Evolutionary conservation across 2,888 invertebrate species (phyloP).

Genomic region (Sphecodes monilicornis): DNA sequence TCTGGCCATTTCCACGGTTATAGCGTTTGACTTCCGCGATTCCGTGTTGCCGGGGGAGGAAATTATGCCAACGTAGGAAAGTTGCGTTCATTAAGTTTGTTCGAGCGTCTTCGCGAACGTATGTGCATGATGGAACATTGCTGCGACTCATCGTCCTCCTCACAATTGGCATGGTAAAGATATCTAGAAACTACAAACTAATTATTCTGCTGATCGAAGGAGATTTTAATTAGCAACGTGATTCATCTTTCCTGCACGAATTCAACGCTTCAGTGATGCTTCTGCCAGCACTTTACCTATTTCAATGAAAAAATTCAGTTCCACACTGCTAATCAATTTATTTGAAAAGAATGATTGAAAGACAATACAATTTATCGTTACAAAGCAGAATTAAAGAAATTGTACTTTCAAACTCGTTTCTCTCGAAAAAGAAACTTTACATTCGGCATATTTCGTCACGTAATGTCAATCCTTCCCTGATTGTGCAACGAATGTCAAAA

Average conservation of each 20-base stretch:
- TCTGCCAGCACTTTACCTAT: not conserved
- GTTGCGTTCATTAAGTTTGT: slow-evolving; percentile 58
- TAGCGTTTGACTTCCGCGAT: slow-evolving; percentile 23
- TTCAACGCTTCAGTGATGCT: not conserved
- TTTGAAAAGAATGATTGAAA: not conserved
- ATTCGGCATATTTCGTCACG: not conserved
- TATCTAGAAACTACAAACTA: slow-evolving; percentile 24
- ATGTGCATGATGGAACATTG: slow-evolving; percentile 30
- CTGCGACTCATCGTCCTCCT: slow-evolving; percentile 29
- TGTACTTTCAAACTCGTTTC: not conserved
- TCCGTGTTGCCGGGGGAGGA: not conserved
- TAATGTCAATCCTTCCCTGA: not conserved
- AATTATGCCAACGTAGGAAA: slow-evolving; percentile 45
- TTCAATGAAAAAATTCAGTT: not conserved
- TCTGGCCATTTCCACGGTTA: slow-evolving; percentile 27
- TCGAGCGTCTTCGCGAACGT: slow-evolving; percentile 38
- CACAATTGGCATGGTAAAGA: slow-evolving; percentile 33
- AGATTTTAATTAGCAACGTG: slow-evolving; percentile 17
- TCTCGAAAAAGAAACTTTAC: not conserved
- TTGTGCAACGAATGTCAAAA: not conserved
- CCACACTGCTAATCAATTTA: too few relatives aligned
- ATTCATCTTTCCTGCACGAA: not conserved
- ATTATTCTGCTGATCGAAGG: slow-evolving; percentile 38
- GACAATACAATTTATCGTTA: not conserved
- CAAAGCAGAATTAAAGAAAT: too few relatives aligned